Evolutionary conservation across 2,888 invertebrate genomes (phyloP).

Genomic region (Cinara cedri): DNA sequence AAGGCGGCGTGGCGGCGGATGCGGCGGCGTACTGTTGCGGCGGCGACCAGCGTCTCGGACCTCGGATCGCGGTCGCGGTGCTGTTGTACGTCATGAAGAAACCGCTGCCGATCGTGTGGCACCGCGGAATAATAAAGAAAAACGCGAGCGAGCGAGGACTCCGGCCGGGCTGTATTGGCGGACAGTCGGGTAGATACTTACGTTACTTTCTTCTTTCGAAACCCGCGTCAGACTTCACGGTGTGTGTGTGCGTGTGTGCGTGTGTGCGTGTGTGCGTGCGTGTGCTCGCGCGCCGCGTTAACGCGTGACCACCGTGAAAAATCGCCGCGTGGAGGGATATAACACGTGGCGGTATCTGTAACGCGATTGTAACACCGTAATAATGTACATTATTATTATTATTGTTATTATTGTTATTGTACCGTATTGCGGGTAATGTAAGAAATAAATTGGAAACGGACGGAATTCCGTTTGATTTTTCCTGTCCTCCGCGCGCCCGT

Average conservation of each 20-base stretch:
- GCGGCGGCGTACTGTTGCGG: background rate
- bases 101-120: background rate
- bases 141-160: background rate
- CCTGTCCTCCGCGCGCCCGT: background rate
- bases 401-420: too few species aligned
- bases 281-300: too few species aligned
- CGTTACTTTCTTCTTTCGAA: constrained; percentile 52
- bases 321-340: constrained; percentile 20
- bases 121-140: too few species aligned
- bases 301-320: constrained; percentile 53
- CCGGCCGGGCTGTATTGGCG: background rate
- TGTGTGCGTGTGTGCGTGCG: too few species aligned
- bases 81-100: background rate
- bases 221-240: constrained; percentile 35
- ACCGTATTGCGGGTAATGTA: too few species aligned
- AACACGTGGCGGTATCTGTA: background rate
- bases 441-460: constrained; percentile 36
- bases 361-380: too few species aligned
- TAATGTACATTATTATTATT: too few species aligned
- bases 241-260: too few species aligned
- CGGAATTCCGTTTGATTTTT: constrained; percentile 30
- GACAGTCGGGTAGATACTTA: background rate
- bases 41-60: background rate
- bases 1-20: background rate
- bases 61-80: background rate